Conservation (phyloP, 2,113 vertebrate species). For the Marmota flaviventris region DNA sequence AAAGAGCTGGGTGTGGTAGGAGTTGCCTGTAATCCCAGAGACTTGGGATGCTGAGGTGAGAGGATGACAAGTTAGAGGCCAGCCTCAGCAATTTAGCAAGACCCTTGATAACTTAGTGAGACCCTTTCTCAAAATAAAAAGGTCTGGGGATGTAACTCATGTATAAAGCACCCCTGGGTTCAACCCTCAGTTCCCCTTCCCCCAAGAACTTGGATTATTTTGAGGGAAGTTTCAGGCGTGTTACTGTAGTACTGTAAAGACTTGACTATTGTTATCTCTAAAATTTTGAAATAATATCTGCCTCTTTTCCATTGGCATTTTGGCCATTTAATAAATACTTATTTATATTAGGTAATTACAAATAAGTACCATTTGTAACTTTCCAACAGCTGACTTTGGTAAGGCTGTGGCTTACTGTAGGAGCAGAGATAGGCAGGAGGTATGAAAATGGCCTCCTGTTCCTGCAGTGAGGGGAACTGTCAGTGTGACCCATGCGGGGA, state of each 20-base stretch:
- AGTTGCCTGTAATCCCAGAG: too few relatives aligned
- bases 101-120: too few relatives aligned
- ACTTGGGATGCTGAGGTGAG: too few relatives aligned
- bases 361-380: background rate
- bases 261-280: background rate
- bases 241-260: background rate
- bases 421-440: background rate
- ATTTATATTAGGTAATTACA: background rate
- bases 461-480: too few relatives aligned
- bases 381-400: background rate
- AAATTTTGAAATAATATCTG: background rate
- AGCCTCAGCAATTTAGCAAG: too few relatives aligned
- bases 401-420: background rate
- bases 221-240: background rate
- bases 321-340: background rate
- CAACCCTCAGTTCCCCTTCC: too few relatives aligned
- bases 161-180: too few relatives aligned
- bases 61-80: too few relatives aligned
- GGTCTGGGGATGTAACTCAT: too few relatives aligned
- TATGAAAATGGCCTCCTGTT: background rate
- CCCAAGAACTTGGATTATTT: background rate
- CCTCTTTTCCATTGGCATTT: constrained; percentile 4
- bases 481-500: background rate
- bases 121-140: too few relatives aligned
- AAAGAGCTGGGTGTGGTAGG: background rate